Evolutionary conservation across 2,113 vertebrate genomes (phyloP).

Genomic region (Terrapene triunguis): DNA sequence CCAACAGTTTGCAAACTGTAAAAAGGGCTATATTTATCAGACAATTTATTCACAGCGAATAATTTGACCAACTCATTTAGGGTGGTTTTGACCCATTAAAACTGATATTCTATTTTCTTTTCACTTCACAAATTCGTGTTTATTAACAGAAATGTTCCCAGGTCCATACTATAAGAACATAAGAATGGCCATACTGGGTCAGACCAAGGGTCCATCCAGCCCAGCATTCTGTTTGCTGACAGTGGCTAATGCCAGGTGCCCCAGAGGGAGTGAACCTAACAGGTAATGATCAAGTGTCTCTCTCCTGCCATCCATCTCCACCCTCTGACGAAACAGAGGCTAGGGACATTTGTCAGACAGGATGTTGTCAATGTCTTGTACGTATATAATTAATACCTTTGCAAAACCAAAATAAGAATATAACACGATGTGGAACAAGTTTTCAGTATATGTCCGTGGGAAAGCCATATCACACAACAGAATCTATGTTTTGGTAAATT

Average conservation of each 20-base stretch:
- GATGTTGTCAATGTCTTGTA: not conserved
- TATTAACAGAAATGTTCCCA: not conserved
- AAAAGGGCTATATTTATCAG: not conserved
- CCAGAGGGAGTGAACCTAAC: no score
- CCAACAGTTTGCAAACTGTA: not conserved
- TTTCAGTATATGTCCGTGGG: not conserved
- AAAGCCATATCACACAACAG: not conserved
- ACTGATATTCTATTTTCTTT: not conserved
- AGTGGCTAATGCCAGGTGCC: no score
- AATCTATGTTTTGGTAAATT: not conserved
- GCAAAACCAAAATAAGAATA: not conserved
- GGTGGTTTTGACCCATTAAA: not conserved
- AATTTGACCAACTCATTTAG: not conserved
- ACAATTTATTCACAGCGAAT: not conserved
- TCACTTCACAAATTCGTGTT: not conserved
- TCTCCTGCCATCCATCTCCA: no score
- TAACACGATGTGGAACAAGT: accelerated
- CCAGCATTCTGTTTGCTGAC: no score
- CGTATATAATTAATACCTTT: not conserved
- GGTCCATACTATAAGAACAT: not conserved
- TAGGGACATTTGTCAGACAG: not conserved
- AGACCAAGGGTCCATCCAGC: no score
- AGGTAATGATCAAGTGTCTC: no score
- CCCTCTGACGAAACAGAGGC: no score
- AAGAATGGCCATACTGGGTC: no score